Percentiles rank a stretch among this genome's conserved stretches.
Conservation (phyloP, 2,888 invertebrate species). For the Ceriagrion tenellum region DNA sequence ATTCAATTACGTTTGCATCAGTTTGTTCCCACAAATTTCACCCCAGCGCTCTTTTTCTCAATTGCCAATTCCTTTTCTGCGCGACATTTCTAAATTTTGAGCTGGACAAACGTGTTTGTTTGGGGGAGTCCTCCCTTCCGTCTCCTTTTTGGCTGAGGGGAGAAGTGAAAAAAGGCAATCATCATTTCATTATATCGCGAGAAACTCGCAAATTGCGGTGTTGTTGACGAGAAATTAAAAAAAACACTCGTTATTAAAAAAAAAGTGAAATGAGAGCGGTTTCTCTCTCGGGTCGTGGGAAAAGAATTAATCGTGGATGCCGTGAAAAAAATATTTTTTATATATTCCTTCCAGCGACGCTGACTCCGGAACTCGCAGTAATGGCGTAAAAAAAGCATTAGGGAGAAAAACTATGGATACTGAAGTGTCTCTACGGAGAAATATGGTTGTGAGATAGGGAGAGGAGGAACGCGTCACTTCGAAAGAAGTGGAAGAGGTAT, state of each 20-base stretch:
- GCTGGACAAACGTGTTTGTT: not conserved
- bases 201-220: not conserved
- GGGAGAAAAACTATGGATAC: not conserved
- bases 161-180: not conserved
- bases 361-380: not conserved
- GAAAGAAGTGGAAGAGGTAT: not conserved
- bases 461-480: not conserved
- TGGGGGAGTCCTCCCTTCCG: not conserved
- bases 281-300: not conserved
- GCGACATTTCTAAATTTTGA: not conserved
- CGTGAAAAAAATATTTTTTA: not conserved
- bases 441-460: not conserved
- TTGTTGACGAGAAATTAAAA: not conserved
- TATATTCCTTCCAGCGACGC: not conserved
- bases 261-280: not conserved
- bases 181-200: not conserved
- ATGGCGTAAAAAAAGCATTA: not conserved
- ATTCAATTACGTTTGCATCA: too few species aligned
- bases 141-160: not conserved
- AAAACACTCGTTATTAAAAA: not conserved
- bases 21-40: too few species aligned
- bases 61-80: too few species aligned
- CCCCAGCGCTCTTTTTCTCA: too few species aligned
- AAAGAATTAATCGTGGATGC: slow-evolving; percentile 3
- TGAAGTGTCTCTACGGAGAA: not conserved